These are phyloP conservation scores for Halocynthia aurantium DNA, from an alignment of 23 tunicate species.

Conservation along the genomic window DNA sequence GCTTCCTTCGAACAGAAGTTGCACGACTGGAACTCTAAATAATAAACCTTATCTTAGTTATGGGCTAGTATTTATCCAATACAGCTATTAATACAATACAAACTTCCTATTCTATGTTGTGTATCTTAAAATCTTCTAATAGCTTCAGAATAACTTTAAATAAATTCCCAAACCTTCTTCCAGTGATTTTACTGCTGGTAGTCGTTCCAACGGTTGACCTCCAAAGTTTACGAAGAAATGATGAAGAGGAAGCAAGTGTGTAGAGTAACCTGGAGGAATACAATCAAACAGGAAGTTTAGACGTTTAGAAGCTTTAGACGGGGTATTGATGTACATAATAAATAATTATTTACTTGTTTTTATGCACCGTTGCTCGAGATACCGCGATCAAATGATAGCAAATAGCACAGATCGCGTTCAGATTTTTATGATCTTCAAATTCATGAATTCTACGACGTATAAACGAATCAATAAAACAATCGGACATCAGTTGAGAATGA, in stretches of 20 bases:
- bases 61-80: not conserved
- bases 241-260: constrained; percentile 46
- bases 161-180: constrained; percentile 16
- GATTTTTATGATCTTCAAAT: not conserved
- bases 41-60: too few relatives aligned
- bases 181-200: constrained; percentile 19
- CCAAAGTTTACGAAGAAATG: constrained; percentile 41
- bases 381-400: constrained; percentile 22
- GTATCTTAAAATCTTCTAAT: not conserved
- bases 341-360: constrained; percentile 28
- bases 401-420: constrained; percentile 32
- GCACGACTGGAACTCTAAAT: constrained; percentile 4
- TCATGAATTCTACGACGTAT: constrained; percentile 11
- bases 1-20: constrained; percentile 16
- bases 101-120: not conserved
- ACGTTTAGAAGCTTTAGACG: too few relatives aligned
- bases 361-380: constrained; percentile 15
- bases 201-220: constrained; percentile 6
- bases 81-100: not conserved
- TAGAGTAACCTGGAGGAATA: constrained; percentile 32
- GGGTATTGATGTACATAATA: too few relatives aligned
- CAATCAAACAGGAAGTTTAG: not conserved
- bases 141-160: not conserved
- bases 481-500: constrained; percentile 15
- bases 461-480: constrained; percentile 14